Conservation (phyloP, 2,113 vertebrate species). For the Grammomys dolichurus region DNA sequence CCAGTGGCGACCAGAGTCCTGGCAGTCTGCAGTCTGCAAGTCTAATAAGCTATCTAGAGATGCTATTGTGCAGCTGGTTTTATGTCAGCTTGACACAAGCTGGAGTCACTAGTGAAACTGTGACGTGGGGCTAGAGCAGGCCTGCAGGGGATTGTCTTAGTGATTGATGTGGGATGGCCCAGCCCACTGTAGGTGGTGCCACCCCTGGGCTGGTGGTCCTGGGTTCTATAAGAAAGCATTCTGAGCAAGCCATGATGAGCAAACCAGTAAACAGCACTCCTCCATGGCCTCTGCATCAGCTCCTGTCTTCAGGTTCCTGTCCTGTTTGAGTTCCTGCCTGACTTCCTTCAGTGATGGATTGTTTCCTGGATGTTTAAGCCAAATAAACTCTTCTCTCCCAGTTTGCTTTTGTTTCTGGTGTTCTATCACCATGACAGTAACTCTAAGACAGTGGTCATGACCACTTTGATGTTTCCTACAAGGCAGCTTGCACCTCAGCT, state of each 20-base stretch:
- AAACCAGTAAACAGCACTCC: neutral
- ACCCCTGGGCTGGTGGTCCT: neutral
- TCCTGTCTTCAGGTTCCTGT: neutral
- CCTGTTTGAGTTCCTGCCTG: neutral
- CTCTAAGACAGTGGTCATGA: neutral
- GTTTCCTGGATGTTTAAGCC: neutral
- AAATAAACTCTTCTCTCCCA: neutral
- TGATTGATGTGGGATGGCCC: neutral
- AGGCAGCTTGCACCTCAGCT: neutral
- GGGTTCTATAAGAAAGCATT: neutral
- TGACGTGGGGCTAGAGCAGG: neutral
- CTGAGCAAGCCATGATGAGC: neutral
- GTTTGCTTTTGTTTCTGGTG: neutral
- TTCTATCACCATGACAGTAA: neutral
- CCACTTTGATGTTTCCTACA: slow-evolving; percentile 9
- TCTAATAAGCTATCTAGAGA: neutral
- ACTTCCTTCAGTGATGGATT: neutral
- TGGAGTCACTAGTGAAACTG: neutral
- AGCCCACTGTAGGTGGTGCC: neutral
- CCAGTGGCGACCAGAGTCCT: neutral
- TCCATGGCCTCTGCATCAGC: neutral
- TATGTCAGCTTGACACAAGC: neutral
- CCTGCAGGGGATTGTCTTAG: neutral
- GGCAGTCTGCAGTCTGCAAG: neutral
- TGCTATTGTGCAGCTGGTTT: neutral